Evolutionary conservation across 2,888 invertebrate genomes (phyloP).

Genomic region (Tupiocoris notatus): DNA sequence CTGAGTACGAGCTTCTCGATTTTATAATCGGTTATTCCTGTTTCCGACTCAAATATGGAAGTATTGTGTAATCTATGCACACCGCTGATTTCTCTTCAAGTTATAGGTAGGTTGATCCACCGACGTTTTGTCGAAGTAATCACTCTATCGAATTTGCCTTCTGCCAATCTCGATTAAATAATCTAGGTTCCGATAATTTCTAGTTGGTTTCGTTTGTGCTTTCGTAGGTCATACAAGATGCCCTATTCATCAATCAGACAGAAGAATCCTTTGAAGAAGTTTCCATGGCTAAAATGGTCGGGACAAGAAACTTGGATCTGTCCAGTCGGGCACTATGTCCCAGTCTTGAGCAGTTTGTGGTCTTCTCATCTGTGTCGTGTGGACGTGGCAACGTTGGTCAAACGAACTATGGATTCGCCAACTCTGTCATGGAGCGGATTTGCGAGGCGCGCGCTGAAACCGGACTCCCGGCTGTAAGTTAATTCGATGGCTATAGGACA

Average conservation of each 20-base stretch:
- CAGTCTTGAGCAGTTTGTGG: conserved; percentile 87
- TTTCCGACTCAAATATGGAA: too few relatives aligned
- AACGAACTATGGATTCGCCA: conserved; percentile 94
- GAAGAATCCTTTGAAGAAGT: conserved; percentile 77
- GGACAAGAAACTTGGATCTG: conserved; percentile 77
- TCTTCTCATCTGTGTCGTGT: conserved; percentile 94
- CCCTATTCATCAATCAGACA: conserved; percentile 81
- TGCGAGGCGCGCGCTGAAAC: conserved; percentile 79
- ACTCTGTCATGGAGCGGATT: conserved; percentile 95
- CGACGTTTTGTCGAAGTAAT: too few relatives aligned
- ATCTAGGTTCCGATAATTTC: too few relatives aligned
- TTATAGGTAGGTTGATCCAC: too few relatives aligned
- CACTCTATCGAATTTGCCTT: too few relatives aligned
- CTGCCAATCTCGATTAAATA: too few relatives aligned
- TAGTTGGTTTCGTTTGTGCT: not conserved
- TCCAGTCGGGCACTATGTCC: conserved; percentile 79
- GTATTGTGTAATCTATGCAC: too few relatives aligned
- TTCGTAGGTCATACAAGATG: conserved; percentile 71
- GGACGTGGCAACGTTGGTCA: conserved; percentile 97
- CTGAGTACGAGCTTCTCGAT: too few relatives aligned
- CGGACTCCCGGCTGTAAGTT: conserved; percentile 70
- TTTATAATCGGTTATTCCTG: too few relatives aligned
- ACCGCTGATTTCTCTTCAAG: too few relatives aligned
- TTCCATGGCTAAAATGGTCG: conserved; percentile 80
- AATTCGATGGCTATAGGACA: too few relatives aligned